Percentiles rank a stretch among this genome's conserved stretches.
Evolutionary conservation across 2,888 invertebrate genomes (phyloP).

Genomic region (Calliphora vomitoria): DNA sequence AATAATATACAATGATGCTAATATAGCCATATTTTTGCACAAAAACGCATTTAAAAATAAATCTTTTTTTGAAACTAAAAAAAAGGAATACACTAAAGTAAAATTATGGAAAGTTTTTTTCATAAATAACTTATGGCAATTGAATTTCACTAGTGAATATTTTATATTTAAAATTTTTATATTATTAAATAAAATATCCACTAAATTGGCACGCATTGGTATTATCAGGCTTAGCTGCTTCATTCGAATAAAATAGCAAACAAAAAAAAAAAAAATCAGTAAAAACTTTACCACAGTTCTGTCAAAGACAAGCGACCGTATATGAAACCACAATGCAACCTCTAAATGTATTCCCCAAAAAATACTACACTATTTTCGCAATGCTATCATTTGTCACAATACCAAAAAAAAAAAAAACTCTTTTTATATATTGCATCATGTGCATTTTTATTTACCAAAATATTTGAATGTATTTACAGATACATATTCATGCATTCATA

Average conservation of each 20-base stretch:
- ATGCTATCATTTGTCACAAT: conserved; percentile 60
- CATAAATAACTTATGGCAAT: neutral
- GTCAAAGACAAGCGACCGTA: conserved; percentile 68
- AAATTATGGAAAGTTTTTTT: conserved; percentile 37
- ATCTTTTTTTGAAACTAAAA: conserved; percentile 71
- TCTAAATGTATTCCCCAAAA: conserved; percentile 65
- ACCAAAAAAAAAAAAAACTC: conserved; percentile 30
- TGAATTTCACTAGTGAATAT: neutral
- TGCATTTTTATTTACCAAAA: conserved; percentile 63
- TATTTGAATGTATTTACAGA: conserved; percentile 23
- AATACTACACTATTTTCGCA: conserved; percentile 36
- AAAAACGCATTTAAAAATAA: conserved; percentile 59
- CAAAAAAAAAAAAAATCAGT: conserved; percentile 35
- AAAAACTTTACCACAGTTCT: conserved; percentile 61
- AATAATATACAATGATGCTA: conserved; percentile 56
- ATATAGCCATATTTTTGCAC: conserved; percentile 39
- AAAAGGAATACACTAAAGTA: conserved; percentile 62
- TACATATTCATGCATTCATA: conserved; percentile 21
- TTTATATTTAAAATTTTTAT: neutral
- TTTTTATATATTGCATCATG: conserved; percentile 60
- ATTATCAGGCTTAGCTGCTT: conserved; percentile 33
- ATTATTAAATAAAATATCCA: conserved; percentile 30
- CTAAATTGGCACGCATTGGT: conserved; percentile 55
- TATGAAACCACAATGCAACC: conserved; percentile 67
- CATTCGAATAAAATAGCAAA: neutral